Conservation (phyloP, 2,888 invertebrate species). For the Sphecodes monilicornis region DNA sequence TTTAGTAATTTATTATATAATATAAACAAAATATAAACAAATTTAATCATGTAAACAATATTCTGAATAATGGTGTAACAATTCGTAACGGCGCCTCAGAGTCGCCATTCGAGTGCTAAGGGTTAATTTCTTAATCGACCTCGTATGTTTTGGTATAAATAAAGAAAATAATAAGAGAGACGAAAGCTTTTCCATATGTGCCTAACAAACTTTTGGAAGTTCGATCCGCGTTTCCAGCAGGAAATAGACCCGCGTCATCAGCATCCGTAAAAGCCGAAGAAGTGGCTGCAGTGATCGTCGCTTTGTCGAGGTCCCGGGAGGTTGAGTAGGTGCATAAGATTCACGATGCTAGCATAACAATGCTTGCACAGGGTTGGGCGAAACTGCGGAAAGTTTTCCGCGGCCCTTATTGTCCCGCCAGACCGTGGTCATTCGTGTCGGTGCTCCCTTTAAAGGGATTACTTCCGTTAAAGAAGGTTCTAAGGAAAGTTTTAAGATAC, state of each 20-base stretch:
- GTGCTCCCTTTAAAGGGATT: slow-evolving; percentile 39
- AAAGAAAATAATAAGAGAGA: no score
- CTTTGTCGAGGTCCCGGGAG: background rate
- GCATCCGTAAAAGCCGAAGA: background rate
- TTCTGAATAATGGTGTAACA: no score
- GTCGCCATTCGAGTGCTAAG: no score
- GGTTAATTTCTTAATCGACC: no score
- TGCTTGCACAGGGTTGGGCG: background rate
- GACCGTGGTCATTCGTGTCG: slow-evolving; percentile 40
- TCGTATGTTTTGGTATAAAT: no score
- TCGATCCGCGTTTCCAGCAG: background rate
- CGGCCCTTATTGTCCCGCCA: slow-evolving; percentile 14
- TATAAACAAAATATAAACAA: no score
- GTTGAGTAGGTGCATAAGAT: background rate
- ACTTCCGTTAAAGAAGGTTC: slow-evolving; percentile 7
- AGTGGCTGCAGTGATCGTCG: background rate
- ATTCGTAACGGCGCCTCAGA: no score
- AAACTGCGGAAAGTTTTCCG: slow-evolving; percentile 24
- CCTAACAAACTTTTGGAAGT: no score
- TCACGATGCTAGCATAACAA: background rate
- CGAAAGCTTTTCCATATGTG: no score
- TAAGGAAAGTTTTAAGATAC: slow-evolving; percentile 51
- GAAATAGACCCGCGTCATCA: background rate
- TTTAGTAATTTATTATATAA: no score
- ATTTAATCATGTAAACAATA: no score